These are phyloP conservation scores for Hippocampus barbouri DNA, from an alignment of 2,113 vertebrate species.

Conservation along the genomic window DNA sequence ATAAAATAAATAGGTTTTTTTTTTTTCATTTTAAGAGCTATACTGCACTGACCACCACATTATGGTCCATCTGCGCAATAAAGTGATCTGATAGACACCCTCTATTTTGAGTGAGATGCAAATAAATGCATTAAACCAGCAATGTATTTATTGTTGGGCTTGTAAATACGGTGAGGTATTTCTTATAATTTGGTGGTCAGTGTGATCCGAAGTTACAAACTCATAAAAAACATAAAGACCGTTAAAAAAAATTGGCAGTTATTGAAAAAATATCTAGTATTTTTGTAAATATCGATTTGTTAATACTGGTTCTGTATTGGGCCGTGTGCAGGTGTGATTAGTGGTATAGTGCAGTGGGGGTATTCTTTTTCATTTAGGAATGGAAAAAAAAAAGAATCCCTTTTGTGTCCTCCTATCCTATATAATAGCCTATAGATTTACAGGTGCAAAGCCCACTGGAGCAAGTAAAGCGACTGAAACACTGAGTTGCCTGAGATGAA, in stretches of 20 bases:
- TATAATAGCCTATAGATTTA: not conserved
- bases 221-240: no score
- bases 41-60: not conserved
- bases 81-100: not conserved
- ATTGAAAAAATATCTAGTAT: not conserved
- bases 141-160: not conserved
- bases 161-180: not conserved
- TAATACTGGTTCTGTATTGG: not conserved
- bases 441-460: not conserved
- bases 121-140: not conserved
- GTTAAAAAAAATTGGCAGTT: no score
- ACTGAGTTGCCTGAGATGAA: not conserved
- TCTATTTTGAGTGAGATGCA: not conserved
- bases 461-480: conserved; percentile 8
- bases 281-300: not conserved
- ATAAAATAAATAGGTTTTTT: not conserved
- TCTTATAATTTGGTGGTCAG: not conserved
- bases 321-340: not conserved
- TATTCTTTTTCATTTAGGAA: not conserved
- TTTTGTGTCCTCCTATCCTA: not conserved
- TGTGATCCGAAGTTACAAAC: not conserved
- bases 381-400: not conserved
- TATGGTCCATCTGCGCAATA: not conserved
- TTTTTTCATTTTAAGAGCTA: not conserved
- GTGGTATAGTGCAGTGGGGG: not conserved